These are phyloP conservation scores for Lucilia sericata DNA, from an alignment of 1,140 invertebrate genomes.

Conservation along the genomic window DNA sequence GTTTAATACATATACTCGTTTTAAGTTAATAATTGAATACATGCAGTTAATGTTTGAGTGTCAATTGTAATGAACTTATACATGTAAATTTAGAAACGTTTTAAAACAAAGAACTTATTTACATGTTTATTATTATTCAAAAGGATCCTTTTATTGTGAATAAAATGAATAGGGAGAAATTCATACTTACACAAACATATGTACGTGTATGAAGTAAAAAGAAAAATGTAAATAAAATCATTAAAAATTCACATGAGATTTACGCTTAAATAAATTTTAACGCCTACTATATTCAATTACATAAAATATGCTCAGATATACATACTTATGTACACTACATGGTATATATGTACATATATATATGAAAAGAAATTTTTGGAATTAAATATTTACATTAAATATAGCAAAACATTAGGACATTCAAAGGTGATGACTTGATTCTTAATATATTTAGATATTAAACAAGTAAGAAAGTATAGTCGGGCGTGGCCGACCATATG, in stretches of 20 bases:
- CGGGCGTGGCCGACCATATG: too few species aligned
- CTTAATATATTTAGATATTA: too few species aligned
- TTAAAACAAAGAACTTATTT: not conserved
- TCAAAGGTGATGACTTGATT: too few species aligned
- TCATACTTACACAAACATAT: not conserved
- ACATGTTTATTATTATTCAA: not conserved
- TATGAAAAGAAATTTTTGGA: not conserved
- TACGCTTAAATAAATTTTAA: conserved; percentile 16
- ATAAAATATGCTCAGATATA: not conserved
- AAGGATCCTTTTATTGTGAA: conserved; percentile 15
- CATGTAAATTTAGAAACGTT: too few species aligned
- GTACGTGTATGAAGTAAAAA: too few species aligned
- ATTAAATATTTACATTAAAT: not conserved
- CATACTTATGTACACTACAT: too few species aligned
- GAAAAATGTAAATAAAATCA: not conserved
- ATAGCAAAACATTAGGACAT: too few species aligned
- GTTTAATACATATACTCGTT: too few species aligned
- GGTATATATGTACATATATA: too few species aligned
- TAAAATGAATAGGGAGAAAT: not conserved
- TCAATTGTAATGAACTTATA: not conserved
- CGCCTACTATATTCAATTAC: not conserved
- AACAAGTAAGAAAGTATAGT: too few species aligned
- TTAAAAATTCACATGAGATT: conserved; percentile 17
- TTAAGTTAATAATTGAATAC: not conserved
- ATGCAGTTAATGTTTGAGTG: not conserved